Conservation (phyloP, 2,797 vertebrate genomes). For the Trachurus trachurus region DNA sequence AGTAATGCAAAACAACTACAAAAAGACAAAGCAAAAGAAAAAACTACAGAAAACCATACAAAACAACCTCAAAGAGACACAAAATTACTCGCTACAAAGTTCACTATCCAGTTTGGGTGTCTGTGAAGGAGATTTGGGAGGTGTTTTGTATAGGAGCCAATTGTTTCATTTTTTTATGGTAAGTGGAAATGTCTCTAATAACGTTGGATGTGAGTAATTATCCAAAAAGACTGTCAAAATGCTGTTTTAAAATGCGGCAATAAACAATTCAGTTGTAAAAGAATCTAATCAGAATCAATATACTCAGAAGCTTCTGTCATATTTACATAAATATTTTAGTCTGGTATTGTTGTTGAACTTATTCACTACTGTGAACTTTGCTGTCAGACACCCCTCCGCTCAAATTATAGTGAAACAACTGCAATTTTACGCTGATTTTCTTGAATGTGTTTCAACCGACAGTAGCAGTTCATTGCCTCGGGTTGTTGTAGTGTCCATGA, state of each 20-base stretch:
- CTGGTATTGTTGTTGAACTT: not conserved
- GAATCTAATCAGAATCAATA: not conserved
- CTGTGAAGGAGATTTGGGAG: not conserved
- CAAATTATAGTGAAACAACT: conserved; percentile 1
- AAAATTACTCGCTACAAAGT: not conserved
- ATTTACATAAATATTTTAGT: not conserved
- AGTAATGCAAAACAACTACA: too few species aligned
- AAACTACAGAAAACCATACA: not conserved
- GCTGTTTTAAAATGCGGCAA: not conserved
- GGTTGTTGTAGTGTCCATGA: not conserved
- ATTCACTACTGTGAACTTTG: not conserved
- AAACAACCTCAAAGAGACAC: not conserved
- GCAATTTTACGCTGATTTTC: not conserved
- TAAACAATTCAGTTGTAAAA: not conserved
- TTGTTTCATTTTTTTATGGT: not conserved
- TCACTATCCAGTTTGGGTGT: not conserved
- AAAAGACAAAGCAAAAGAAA: not conserved
- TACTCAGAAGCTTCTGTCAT: not conserved
- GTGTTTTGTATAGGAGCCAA: not conserved
- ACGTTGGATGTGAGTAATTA: too few species aligned
- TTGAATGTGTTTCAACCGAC: conserved; percentile 10
- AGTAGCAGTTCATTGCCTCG: not conserved
- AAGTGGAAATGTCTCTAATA: not conserved
- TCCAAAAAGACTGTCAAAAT: not conserved
- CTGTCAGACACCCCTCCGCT: not conserved